A percentile compares a stretch with the other conserved stretches of the same genome.
phyloP scores from a whole-genome alignment of 2,113 vertebrate species.

The Cyanistes caeruleus region DNA sequence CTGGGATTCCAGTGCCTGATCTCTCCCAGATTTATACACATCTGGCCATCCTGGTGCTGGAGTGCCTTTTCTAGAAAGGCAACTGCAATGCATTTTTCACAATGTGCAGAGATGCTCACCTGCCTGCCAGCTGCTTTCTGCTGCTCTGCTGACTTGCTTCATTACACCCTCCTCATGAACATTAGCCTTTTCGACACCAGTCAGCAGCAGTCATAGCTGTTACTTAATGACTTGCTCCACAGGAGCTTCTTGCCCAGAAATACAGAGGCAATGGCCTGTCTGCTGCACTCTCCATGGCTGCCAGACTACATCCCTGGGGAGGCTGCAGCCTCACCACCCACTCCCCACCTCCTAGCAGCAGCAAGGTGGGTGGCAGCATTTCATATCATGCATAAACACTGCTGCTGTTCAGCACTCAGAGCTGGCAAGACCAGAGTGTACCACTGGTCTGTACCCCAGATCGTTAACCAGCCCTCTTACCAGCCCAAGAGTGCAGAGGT shows the following conservation, averaged over 20 bases:
- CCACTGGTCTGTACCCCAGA: neutral
- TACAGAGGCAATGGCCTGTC: neutral
- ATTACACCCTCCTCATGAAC: neutral
- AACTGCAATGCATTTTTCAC: neutral
- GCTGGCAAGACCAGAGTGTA: accelerated
- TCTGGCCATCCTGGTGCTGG: neutral
- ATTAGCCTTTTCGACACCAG: neutral
- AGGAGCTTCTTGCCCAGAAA: slow-evolving; percentile 24
- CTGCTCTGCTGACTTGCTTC: neutral
- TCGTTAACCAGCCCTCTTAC: neutral
- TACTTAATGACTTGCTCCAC: neutral
- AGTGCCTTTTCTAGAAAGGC: neutral
- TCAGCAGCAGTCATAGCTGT: neutral
- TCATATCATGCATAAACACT: neutral
- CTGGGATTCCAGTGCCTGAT: neutral
- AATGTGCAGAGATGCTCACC: neutral
- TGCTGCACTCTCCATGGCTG: neutral
- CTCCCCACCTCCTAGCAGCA: neutral
- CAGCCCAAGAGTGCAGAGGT: neutral
- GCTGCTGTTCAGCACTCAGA: neutral
- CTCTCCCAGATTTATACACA: neutral
- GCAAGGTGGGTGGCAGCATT: neutral
- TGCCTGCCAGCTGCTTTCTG: slow-evolving; percentile 12
- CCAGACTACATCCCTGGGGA: neutral
- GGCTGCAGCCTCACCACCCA: neutral